A percentile compares a stretch with the other conserved stretches of the same genome.
Conservation (phyloP, 2,888 invertebrate species). For the Hyposoter dolosus region DNA sequence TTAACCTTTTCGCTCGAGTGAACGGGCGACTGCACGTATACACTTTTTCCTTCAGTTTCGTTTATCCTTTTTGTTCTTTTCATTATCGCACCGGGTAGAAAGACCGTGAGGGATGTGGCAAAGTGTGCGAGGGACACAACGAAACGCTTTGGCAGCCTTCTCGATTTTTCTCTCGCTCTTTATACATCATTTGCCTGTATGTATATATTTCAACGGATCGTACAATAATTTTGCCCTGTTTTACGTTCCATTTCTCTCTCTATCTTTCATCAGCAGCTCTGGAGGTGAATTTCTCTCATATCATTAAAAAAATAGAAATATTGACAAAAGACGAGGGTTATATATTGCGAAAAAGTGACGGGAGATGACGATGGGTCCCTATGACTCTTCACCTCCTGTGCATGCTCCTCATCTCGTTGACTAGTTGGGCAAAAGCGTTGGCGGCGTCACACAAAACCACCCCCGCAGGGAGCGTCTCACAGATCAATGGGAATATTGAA, state of each 20-base stretch:
- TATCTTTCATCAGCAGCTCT: slow-evolving; percentile 33
- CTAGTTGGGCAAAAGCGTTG: slow-evolving; percentile 67
- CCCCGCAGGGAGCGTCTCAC: slow-evolving; percentile 79
- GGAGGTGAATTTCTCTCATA: slow-evolving; percentile 75
- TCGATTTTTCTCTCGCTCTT: slow-evolving; percentile 51
- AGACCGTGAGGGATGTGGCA: slow-evolving; percentile 32
- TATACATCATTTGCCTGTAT: slow-evolving; percentile 37
- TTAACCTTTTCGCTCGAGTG: slow-evolving; percentile 39
- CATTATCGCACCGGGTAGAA: slow-evolving; percentile 58
- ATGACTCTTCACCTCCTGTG: slow-evolving; percentile 10
- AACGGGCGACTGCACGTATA: slow-evolving; percentile 34
- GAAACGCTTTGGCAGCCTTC: slow-evolving; percentile 55
- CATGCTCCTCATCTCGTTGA: slow-evolving; percentile 24
- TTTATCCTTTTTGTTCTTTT: slow-evolving; percentile 44
- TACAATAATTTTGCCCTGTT: slow-evolving; percentile 39
- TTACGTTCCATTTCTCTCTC: slow-evolving; percentile 52
- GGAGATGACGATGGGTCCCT: slow-evolving; percentile 64
- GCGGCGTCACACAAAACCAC: slow-evolving; percentile 64
- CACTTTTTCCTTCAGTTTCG: slow-evolving; percentile 47
- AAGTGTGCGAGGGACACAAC: slow-evolving; percentile 28
- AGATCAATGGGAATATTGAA: slow-evolving; percentile 85
- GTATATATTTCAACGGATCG: slow-evolving; percentile 32
- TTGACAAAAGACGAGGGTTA: slow-evolving; percentile 81
- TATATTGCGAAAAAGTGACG: slow-evolving; percentile 67
- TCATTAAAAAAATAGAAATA: slow-evolving; percentile 84